Evolutionary conservation across 2,113 vertebrate genomes (phyloP), one percentile per base, ranked within the genome.

Genomic region (Dipodomys merriami): DNA sequence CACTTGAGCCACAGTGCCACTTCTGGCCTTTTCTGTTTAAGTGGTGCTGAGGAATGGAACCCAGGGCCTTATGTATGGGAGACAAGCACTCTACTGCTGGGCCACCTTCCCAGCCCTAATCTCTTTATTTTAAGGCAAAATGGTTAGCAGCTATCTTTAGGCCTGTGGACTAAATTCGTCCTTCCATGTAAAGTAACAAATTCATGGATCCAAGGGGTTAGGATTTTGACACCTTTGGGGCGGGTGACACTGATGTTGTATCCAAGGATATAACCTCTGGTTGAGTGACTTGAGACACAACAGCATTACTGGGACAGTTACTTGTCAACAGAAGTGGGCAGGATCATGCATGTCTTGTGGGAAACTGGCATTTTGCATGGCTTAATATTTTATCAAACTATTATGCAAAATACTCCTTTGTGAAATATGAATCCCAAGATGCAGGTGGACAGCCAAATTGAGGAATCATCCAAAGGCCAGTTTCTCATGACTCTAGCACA

Each of bases 101-200:
- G 39, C 39, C 39, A 39, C 39, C 39, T 39, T 39, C 39, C 39
- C 39, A 39, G 39, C 39, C 39, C 39, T 16, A 44, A 74, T 39
- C 11, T 88, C 30, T 62, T 78, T 84, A 84, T 71, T 80, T 91
- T 92, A 74, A 83, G 90, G 25, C 30, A 85, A 91, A 88, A 35
- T 67, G 5, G 64, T 35, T 33, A 30, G 1, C 11, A 92, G 27
- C 2, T 25, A 83, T 84, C 91, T 71, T 64, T 77, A 71, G 35
- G 93, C 60, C 44, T 82, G 23, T 18, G 74, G 79, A 86, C 7
- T 27, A 87, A 82, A 72, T 83, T 96, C 53, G 6, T 71, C 49
- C 79, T 82, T 85, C 15, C 15, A 5, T 33, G 25, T 64, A 53
- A 12, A 19, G 35, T 35, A 49, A 64, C 29, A 18, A 46, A 46